A percentile compares a stretch with the other conserved stretches of the same genome.
Evolutionary conservation across 2,797 vertebrate genomes (phyloP).

Genomic region (Pantherophis vulpinus): DNA sequence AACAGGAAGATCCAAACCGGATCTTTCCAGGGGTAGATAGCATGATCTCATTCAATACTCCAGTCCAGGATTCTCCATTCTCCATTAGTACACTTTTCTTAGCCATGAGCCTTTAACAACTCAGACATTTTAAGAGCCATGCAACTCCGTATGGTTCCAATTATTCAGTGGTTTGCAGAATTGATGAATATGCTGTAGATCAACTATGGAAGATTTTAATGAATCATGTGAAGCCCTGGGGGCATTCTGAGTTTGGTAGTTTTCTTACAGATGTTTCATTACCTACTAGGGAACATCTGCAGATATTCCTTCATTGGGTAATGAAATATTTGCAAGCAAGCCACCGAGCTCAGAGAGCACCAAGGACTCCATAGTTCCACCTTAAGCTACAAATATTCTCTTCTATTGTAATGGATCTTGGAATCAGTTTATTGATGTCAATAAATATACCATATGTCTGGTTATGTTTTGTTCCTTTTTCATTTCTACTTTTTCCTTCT

Average conservation of each 20-base stretch:
- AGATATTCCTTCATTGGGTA: not conserved
- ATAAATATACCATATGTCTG: not conserved
- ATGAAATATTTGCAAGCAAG: not conserved
- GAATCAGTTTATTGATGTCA: not conserved
- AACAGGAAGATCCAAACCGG: not conserved
- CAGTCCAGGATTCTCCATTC: not conserved
- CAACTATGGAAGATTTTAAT: not conserved
- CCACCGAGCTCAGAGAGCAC: not conserved
- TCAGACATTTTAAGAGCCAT: not conserved
- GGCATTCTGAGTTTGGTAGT: not conserved
- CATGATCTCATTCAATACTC: not conserved
- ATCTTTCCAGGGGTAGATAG: not conserved
- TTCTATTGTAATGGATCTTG: not conserved
- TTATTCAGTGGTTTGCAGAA: not conserved
- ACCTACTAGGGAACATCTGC: not conserved
- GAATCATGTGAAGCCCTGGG: not conserved
- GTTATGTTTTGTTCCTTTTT: not conserved
- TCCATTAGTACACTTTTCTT: not conserved
- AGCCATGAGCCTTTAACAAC: not conserved
- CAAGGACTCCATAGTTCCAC: not conserved
- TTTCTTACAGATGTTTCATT: not conserved
- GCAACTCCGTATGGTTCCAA: not conserved
- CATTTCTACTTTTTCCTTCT: not conserved
- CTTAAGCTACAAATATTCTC: not conserved
- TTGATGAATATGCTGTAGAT: not conserved